These are phyloP conservation scores for Lethenteron camtschaticum DNA, from an alignment of 2,113 vertebrate species.

Conservation along the genomic window DNA sequence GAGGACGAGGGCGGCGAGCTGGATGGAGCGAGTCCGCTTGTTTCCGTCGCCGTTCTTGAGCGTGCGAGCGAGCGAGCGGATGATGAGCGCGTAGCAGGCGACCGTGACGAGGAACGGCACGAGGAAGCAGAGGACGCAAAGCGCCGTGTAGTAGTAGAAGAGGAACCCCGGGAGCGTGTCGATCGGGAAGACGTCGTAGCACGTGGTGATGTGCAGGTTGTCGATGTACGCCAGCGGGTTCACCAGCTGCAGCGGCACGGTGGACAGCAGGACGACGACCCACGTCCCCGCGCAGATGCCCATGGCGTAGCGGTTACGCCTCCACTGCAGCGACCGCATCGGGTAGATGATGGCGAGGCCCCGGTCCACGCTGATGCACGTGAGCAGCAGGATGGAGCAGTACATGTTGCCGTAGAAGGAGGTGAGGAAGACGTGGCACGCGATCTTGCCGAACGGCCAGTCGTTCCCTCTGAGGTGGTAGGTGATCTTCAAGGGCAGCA, in stretches of 20 bases:
- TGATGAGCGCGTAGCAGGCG: slow-evolving; percentile 16
- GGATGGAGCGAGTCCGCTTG: slow-evolving; percentile 7
- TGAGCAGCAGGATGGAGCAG: slow-evolving; percentile 21
- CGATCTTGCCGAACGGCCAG: slow-evolving; percentile 20
- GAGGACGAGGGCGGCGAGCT: slow-evolving; percentile 14
- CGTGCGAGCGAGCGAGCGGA: slow-evolving; percentile 9
- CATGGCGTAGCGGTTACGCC: accelerated
- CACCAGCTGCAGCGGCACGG: slow-evolving; percentile 10
- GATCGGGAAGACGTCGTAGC: slow-evolving; percentile 11
- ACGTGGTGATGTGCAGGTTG: slow-evolving; percentile 12
- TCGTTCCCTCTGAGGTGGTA: slow-evolving; percentile 21
- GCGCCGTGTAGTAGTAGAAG: slow-evolving; percentile 12
- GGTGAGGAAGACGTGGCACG: slow-evolving; percentile 15
- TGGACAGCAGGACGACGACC: slow-evolving; percentile 14
- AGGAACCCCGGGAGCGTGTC: not conserved
- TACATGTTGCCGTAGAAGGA: slow-evolving; percentile 22
- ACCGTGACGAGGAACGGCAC: slow-evolving; percentile 14
- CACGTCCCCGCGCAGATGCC: slow-evolving; percentile 13
- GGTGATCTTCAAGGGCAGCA: slow-evolving; percentile 21
- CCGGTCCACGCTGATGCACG: slow-evolving; percentile 17
- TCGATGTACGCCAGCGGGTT: not conserved
- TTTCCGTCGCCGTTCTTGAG: not conserved
- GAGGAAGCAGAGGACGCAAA: slow-evolving; percentile 17
- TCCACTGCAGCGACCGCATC: slow-evolving; percentile 14
- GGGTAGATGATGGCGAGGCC: slow-evolving; percentile 18